phyloP scores from a whole-genome alignment of 2,797 vertebrate genomes.

The Apodemus agrarius region DNA sequence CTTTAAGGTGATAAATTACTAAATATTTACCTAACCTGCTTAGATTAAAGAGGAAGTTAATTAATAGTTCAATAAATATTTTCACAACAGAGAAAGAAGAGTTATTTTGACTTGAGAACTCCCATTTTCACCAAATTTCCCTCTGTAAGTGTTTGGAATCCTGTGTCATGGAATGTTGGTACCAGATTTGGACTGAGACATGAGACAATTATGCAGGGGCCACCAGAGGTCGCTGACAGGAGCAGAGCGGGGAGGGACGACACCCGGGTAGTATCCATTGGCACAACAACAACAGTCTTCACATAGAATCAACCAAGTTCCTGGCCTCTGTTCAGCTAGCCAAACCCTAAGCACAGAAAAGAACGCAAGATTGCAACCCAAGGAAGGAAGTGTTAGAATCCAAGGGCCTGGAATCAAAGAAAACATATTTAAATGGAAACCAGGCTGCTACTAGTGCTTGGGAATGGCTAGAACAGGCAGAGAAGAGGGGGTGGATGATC shows the following conservation, averaged over 20 bases:
- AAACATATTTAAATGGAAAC: slow-evolving; percentile 62
- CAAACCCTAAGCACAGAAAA: background rate
- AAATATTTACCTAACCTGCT: background rate
- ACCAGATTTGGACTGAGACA: slow-evolving; percentile 24
- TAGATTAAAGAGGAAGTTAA: slow-evolving; percentile 27
- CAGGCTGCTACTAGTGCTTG: slow-evolving; percentile 30
- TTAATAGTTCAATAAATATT: slow-evolving; percentile 25
- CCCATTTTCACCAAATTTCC: slow-evolving; percentile 6
- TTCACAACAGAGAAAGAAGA: background rate
- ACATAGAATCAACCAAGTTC: slow-evolving; percentile 8
- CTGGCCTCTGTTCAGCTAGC: slow-evolving; percentile 32
- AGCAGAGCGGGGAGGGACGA: background rate
- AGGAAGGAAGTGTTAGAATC: slow-evolving; percentile 62
- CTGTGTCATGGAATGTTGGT: background rate
- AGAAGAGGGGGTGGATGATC: background rate
- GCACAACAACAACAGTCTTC: slow-evolving; percentile 15
- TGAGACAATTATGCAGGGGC: slow-evolving; percentile 32
- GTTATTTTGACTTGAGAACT: slow-evolving; percentile 39
- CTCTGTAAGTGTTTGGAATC: slow-evolving; percentile 26
- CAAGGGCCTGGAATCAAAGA: slow-evolving; percentile 50
- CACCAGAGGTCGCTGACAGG: background rate
- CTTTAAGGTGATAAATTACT: slow-evolving; percentile 30
- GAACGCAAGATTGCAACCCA: slow-evolving; percentile 40
- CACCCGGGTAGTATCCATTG: background rate
- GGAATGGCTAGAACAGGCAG: background rate